phyloP scores from a whole-genome alignment of 2,797 vertebrate species.

The Lycodopsis pacificus region DNA sequence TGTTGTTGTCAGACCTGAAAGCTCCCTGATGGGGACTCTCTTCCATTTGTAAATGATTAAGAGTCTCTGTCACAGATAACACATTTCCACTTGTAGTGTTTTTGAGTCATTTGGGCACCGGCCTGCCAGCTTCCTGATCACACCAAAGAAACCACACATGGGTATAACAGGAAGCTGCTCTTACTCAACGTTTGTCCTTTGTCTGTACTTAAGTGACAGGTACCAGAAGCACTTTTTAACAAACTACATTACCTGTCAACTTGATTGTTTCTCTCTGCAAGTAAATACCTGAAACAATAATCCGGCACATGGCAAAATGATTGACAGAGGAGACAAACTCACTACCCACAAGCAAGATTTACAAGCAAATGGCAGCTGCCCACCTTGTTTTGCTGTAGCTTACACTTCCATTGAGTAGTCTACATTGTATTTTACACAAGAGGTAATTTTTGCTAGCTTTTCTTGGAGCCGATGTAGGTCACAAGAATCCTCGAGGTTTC shows the following conservation, averaged over 20 bases:
- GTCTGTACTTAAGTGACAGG: background rate
- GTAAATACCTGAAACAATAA: background rate
- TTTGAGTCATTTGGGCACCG: slow-evolving; percentile 24
- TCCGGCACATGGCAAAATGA: background rate
- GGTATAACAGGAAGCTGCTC: slow-evolving; percentile 51
- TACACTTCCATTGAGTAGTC: background rate
- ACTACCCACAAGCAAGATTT: background rate
- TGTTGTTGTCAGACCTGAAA: background rate
- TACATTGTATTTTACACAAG: background rate
- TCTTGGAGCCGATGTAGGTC: background rate
- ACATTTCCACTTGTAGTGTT: background rate
- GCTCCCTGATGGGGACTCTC: slow-evolving; percentile 13
- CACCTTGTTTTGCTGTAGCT: background rate
- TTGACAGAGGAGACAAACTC: background rate
- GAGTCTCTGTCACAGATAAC: slow-evolving; percentile 15
- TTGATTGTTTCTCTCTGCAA: background rate
- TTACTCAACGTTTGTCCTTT: slow-evolving; percentile 33
- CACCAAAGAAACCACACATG: slow-evolving; percentile 49
- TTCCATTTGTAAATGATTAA: slow-evolving; percentile 52
- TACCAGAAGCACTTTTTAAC: background rate
- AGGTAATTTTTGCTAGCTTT: background rate
- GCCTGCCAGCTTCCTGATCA: slow-evolving; percentile 57
- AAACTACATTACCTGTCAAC: background rate
- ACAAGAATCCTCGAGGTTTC: background rate
- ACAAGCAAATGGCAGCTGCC: background rate